phyloP scores from a whole-genome alignment of 1,140 invertebrate species.

The Pseudoatta argentina region DNA sequence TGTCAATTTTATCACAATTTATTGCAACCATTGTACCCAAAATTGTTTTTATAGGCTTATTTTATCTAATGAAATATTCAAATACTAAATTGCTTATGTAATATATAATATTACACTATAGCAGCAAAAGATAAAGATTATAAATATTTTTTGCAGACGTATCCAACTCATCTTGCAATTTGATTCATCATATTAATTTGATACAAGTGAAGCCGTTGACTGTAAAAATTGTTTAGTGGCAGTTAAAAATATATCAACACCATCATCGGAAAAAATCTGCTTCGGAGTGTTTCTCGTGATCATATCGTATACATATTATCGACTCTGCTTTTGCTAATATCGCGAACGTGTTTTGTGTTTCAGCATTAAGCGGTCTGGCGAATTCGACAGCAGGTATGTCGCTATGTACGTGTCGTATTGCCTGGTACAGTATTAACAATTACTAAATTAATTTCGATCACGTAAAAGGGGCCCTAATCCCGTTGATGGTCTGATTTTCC shows the following conservation, averaged over 20 bases:
- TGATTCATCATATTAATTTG: conserved; percentile 30
- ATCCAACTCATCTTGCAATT: not conserved
- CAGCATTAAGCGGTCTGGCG: conserved; percentile 87
- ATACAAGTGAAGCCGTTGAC: conserved; percentile 22
- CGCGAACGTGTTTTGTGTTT: conserved; percentile 82
- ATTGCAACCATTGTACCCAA: not conserved
- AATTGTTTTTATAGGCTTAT: not conserved
- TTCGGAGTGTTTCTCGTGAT: conserved; percentile 48
- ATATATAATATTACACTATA: not conserved
- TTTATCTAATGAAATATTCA: not conserved
- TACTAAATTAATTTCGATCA: conserved; percentile 83
- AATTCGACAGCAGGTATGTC: conserved; percentile 87
- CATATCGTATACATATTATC: conserved; percentile 55
- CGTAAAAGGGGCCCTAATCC: conserved; percentile 56
- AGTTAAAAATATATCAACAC: conserved; percentile 21
- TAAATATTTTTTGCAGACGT: conserved; percentile 29
- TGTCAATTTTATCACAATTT: not conserved
- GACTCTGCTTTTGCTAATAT: conserved; percentile 70
- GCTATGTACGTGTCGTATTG: conserved; percentile 86
- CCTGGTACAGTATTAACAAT: conserved; percentile 86
- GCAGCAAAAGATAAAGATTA: not conserved
- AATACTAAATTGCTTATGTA: not conserved
- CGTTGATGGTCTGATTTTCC: conserved; percentile 48
- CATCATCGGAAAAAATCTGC: conserved; percentile 54
- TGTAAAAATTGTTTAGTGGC: conserved; percentile 34